Evolutionary conservation across 2,113 vertebrate genomes (phyloP).

Genomic region (Sclerurus mexicanus): DNA sequence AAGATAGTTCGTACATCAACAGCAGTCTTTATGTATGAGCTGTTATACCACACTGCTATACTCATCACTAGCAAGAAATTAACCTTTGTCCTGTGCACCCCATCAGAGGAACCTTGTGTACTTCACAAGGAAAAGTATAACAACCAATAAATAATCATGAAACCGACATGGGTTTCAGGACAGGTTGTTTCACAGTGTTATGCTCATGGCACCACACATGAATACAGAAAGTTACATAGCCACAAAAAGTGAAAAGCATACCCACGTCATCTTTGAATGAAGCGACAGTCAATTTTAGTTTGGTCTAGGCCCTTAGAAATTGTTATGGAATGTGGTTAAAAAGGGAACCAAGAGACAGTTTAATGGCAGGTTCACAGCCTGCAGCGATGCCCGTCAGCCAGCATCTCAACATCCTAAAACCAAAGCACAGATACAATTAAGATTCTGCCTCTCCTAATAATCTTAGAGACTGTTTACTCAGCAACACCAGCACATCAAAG

Average conservation of each 20-base stretch:
- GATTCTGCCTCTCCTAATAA: background rate
- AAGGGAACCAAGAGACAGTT: background rate
- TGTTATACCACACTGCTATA: background rate
- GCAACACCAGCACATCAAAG: background rate
- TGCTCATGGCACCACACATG: rapidly evolving
- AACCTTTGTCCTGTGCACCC: background rate
- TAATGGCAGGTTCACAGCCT: background rate
- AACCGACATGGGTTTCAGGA: background rate
- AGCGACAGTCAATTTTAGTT: background rate
- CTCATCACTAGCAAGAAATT: background rate
- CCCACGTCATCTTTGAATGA: background rate
- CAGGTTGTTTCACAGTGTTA: background rate
- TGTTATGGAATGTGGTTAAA: background rate
- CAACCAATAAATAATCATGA: background rate
- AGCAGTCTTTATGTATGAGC: background rate
- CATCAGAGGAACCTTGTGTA: background rate
- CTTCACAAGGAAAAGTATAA: background rate
- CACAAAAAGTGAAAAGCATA: background rate
- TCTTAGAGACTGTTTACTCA: background rate
- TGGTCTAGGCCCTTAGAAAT: background rate
- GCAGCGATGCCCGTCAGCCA: background rate
- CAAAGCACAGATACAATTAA: background rate
- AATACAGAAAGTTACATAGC: background rate
- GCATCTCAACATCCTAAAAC: background rate
- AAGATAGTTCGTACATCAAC: background rate